Evolutionary conservation across 2,797 vertebrate species (phyloP), one percentile per base, ranked within the genome.

Genomic region (Coranthus polyacanthus): DNA sequence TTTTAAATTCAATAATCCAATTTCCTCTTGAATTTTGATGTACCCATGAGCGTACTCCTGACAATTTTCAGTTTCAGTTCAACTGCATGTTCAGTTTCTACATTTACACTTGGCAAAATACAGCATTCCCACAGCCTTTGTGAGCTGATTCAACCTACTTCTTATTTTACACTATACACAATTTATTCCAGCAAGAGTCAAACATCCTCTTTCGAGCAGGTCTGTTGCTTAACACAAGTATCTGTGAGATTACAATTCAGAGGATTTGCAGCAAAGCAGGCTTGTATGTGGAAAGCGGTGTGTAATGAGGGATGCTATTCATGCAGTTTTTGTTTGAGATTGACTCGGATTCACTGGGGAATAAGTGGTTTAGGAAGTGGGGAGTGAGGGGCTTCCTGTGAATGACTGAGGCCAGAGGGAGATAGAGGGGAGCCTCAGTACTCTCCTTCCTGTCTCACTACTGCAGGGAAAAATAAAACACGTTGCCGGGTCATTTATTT

Each of bases 331-430:
- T 65, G 66, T 60, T 72, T 65, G 60, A 70, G 82, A 79, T 65
- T 69, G 73, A 87, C 80, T 82, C 44, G 2, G 52, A 61, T 67
- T 69, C 85, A 54, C 57, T 26, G 56, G 68, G 66, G 82, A 73
- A 83, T 84, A 76, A 83, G 75, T 79, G 72, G 79, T 86, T 86
- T 72, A 87, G 84, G 83, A 89, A 88, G 68, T 21, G 18, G 65
- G 68, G 68, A 79, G 78, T 74, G 36, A 82, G 71, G 65, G 49
- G 74, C 80, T 89, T 90, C 83, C 81, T 84, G 84, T 76, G 68
- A 78, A 61, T 52, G 72, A 77, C 78, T 68, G 85, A 78, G 81
- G 81, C 79, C 69, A 80, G 63, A 65, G 79, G 74, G 61, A 77
- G 79, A 77, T 49, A 68, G 56, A 50, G 45, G 71, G 54, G 55